Base-by-base conservation (phyloP, 2,113 vertebrate genomes). In the Cynocephalus volans region DNA sequence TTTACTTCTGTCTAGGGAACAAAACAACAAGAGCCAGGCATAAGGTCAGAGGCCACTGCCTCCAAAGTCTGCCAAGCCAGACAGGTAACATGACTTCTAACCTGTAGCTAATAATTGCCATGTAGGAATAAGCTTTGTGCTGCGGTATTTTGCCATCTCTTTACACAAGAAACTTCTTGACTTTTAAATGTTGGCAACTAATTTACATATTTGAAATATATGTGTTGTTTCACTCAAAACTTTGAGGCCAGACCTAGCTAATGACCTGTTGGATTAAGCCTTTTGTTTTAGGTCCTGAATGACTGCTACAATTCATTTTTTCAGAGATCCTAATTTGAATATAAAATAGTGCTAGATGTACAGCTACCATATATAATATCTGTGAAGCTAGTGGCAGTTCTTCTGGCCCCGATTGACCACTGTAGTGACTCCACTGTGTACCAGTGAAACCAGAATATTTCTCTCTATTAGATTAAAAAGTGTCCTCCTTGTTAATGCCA, bases 1-100 rank as follows among this genome's bases (percentile, higher is more conserved):
- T 77, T 89, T 84, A 31, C 48, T 84, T 80, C 89, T 86, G 48
- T 86, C 31, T 82, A n/a, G 85, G 33, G 24, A 90, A 91, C n/a
- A 36, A 50, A 58, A 88, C 28, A 96, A 54, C 18, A 5, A 64
- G 52, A 11, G 36, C 26, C 33, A 70, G 8, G 45, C 52, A 45
- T 50, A 80, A 90, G 64, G 58, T 76, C 77, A 95, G 64, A 73
- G 69, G 64, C 62, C 62, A 89, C 11, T 14, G 0, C 56, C 33
- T 75, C 23, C 45, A 52, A 69, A 45, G 5, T 92, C 45, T 88
- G 11, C 21, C 52, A 17, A 19, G 19, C 23, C 6, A 24, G 26
- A 36, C 5, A 62, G 28, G 21, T 67, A 82, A 85, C 3, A 87
- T 5, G 79, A 41, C 17, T 65, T 90, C 62, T 23, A 73, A 48